Evolutionary conservation across 2,113 vertebrate genomes (phyloP).

Genomic region (Gymnogyps californianus): DNA sequence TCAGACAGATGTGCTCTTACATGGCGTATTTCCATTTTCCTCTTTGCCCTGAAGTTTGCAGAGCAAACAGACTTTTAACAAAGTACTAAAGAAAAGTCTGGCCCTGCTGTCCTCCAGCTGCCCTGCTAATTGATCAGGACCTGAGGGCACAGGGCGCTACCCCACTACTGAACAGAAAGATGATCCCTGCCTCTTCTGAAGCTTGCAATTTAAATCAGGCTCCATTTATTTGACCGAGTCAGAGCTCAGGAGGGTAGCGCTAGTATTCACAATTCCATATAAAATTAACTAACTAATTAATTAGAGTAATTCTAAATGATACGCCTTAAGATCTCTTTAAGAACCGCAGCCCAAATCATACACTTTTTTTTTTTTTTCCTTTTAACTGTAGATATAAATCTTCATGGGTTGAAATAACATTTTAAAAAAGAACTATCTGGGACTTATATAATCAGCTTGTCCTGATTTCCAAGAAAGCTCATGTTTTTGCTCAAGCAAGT

Average conservation of each 20-base stretch:
- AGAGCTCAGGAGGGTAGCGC: neutral
- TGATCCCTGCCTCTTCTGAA: neutral
- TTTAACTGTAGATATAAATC: constrained; percentile 10
- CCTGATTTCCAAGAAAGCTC: constrained; percentile 72
- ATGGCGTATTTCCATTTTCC: neutral
- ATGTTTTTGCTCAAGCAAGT: constrained; percentile 71
- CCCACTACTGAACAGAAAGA: neutral
- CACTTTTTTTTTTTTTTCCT: neutral
- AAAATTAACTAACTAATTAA: neutral
- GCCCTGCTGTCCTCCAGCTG: neutral
- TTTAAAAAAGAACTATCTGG: constrained; percentile 18
- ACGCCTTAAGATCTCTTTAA: neutral
- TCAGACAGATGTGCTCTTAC: neutral
- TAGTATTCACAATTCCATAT: neutral
- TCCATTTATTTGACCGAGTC: neutral
- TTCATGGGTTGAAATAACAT: constrained; percentile 35
- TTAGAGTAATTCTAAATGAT: neutral
- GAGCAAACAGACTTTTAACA: neutral
- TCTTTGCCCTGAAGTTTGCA: neutral
- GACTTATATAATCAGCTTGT: constrained; percentile 70
- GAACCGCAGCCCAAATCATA: neutral
- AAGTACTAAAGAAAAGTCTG: neutral
- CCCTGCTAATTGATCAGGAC: neutral
- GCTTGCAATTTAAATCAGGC: rapidly evolving
- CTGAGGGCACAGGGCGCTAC: neutral